Conservation (phyloP, 2,113 vertebrate species). For the human region DNA sequence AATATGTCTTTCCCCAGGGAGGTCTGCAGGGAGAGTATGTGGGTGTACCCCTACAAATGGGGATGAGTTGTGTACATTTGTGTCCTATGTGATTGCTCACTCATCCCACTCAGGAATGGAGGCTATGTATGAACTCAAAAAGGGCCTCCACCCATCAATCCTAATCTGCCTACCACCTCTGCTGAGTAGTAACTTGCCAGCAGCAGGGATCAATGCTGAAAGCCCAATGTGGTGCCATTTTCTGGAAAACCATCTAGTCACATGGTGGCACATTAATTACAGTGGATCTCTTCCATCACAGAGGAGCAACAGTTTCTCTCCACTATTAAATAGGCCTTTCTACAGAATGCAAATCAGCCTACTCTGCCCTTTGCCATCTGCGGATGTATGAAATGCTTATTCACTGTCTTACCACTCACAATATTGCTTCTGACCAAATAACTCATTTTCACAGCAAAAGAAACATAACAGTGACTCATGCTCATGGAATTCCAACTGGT, state of each 20-base stretch:
- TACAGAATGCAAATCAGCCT: neutral
- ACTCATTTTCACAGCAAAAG: neutral
- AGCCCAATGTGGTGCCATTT: neutral
- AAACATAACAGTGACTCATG: neutral
- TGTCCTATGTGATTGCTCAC: neutral
- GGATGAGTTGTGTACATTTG: neutral
- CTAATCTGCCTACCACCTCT: neutral
- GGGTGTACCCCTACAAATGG: neutral
- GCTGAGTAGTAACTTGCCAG: neutral
- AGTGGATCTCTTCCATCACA: neutral
- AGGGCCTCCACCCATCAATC: neutral
- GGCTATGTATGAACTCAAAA: neutral
- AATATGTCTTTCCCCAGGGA: neutral
- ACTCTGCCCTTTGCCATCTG: neutral
- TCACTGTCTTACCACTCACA: neutral
- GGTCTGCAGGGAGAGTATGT: too few species aligned
- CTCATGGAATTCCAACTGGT: neutral
- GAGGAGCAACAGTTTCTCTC: neutral
- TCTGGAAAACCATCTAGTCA: neutral
- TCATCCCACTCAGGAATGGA: neutral
- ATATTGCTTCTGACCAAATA: neutral
- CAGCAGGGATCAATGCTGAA: neutral
- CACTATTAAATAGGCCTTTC: neutral
- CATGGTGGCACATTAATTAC: neutral
- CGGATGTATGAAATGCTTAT: neutral